Percentiles rank a stretch among this genome's conserved stretches.
phyloP scores from a whole-genome alignment of 2,113 vertebrate species.

The Phylloscopus whistleri region DNA sequence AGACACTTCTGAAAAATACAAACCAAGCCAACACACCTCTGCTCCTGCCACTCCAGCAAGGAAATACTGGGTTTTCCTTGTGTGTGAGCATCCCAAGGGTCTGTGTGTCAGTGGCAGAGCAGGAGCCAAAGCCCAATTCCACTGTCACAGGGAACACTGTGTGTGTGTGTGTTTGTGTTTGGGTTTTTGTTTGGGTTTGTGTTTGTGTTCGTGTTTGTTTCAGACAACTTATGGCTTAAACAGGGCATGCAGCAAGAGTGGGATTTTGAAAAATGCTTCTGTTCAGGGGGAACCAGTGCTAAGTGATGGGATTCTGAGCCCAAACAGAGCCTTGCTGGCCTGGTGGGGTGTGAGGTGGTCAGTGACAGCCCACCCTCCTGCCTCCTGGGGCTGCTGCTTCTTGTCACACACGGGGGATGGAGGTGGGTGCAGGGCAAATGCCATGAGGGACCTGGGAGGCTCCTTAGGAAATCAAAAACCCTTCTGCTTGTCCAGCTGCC shows the following conservation, averaged over 20 bases:
- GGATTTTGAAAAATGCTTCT: neutral
- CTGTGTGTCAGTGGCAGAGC: neutral
- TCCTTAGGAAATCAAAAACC: neutral
- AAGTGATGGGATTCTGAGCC: neutral
- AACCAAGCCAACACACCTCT: neutral
- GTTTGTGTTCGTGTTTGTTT: too few relatives aligned
- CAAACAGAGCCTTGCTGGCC: neutral
- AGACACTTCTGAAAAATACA: neutral
- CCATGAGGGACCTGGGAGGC: neutral
- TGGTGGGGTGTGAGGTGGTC: neutral
- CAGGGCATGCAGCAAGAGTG: neutral
- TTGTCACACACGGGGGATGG: rapidly evolving
- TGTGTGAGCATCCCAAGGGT: too few relatives aligned
- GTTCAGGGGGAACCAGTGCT: neutral
- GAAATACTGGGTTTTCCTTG: neutral
- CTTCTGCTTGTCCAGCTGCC: neutral
- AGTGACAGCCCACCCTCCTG: rapidly evolving
- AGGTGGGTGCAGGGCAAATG: neutral
- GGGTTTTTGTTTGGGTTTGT: too few relatives aligned
- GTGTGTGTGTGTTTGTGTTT: too few relatives aligned
- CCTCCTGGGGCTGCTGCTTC: neutral
- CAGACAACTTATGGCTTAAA: neutral
- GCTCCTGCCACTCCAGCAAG: neutral
- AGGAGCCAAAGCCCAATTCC: neutral
- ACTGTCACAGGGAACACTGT: rapidly evolving